Percentiles rank a stretch among this genome's conserved stretches.
These are phyloP conservation scores for Equus quagga DNA, from an alignment of 2,113 vertebrate species.

Conservation along the genomic window DNA sequence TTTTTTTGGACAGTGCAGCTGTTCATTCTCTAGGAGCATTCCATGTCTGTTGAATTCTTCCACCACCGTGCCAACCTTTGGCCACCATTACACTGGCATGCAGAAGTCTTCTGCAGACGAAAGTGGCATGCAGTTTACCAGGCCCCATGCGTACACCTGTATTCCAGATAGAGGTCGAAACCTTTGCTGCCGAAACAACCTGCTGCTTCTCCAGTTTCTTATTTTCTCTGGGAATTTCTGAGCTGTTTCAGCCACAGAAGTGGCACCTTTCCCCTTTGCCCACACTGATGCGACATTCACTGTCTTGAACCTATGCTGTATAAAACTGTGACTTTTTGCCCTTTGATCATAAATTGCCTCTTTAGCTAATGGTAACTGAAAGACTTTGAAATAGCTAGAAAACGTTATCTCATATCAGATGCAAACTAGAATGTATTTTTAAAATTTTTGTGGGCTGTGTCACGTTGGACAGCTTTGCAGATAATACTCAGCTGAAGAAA, in stretches of 20 bases:
- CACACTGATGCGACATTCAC: accelerated
- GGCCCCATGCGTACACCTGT: not conserved
- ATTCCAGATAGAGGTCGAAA: not conserved
- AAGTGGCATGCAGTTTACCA: not conserved
- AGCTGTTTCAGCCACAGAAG: not conserved
- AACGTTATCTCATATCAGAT: not conserved
- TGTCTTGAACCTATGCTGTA: not conserved
- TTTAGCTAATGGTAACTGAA: not conserved
- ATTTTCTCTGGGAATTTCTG: not conserved
- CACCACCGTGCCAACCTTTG: not conserved
- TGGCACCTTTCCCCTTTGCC: not conserved
- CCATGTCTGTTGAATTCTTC: not conserved
- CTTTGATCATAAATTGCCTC: not conserved
- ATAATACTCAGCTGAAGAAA: not conserved
- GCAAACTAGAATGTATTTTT: not conserved
- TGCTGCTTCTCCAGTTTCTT: not conserved
- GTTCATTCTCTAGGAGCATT: not conserved
- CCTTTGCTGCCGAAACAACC: not conserved
- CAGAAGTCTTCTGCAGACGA: not conserved
- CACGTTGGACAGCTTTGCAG: not conserved
- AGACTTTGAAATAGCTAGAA: not conserved
- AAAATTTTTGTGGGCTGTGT: not conserved
- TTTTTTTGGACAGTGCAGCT: not conserved
- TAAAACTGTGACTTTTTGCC: not conserved
- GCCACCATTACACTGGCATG: not conserved